Conservation (phyloP, 2,113 vertebrate genomes). For the Leptodactylus fuscus region DNA sequence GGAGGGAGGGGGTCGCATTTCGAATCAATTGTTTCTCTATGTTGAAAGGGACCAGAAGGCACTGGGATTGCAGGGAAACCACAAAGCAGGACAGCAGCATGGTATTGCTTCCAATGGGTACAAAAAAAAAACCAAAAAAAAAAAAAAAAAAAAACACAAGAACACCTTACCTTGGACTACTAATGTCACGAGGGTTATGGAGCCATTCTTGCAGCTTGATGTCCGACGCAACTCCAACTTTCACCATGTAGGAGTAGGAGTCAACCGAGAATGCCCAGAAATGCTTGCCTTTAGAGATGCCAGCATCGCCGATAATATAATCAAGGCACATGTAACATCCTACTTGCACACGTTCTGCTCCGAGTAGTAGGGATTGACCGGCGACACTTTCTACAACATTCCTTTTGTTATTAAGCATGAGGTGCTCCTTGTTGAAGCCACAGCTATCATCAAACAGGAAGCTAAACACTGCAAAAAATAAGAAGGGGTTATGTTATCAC, state of each 20-base stretch:
- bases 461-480: slow-evolving; percentile 79
- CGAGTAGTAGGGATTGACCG: slow-evolving; percentile 84
- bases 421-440: slow-evolving; percentile 88
- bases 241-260: slow-evolving; percentile 89
- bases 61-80: too few species aligned
- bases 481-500: not conserved
- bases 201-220: slow-evolving; percentile 92
- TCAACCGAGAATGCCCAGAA: slow-evolving; percentile 95
- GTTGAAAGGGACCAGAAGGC: too few species aligned
- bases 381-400: slow-evolving; percentile 90
- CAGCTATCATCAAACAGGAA: slow-evolving; percentile 96
- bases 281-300: slow-evolving; percentile 89
- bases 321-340: slow-evolving; percentile 89
- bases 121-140: too few species aligned
- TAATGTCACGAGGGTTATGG: slow-evolving; percentile 86
- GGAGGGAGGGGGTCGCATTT: too few species aligned
- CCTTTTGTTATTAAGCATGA: slow-evolving; percentile 81
- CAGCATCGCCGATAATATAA: slow-evolving; percentile 91
- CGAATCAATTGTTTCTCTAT: too few species aligned
- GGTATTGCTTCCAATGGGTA: too few species aligned
- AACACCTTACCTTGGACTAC: slow-evolving; percentile 86
- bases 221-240: slow-evolving; percentile 91
- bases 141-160: not conserved
- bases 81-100: too few species aligned
- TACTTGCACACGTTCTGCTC: slow-evolving; percentile 87